These are phyloP conservation scores for Pygoscelis adeliae DNA, from an alignment of 2,113 vertebrate species.

Conservation along the genomic window DNA sequence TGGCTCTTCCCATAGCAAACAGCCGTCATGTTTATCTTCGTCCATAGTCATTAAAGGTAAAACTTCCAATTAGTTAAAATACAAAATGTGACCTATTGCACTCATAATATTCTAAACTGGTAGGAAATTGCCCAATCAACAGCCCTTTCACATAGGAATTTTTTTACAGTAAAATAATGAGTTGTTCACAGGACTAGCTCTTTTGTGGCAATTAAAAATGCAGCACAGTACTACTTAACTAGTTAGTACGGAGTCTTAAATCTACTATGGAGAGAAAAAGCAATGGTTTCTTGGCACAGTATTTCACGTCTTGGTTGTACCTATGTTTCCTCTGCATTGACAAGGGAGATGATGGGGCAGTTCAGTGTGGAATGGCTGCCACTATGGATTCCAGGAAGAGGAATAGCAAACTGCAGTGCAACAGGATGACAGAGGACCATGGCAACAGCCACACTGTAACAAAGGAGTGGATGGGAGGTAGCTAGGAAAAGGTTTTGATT, in stretches of 20 bases:
- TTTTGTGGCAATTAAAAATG: not conserved
- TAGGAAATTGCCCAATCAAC: not conserved
- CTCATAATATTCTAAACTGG: not conserved
- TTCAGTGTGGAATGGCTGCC: not conserved
- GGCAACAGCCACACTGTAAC: accelerated
- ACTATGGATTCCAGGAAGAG: accelerated
- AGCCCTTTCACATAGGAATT: not conserved
- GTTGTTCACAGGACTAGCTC: not conserved
- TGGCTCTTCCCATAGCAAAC: not conserved
- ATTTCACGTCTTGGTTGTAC: not conserved
- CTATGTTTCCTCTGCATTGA: not conserved
- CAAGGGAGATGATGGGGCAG: not conserved
- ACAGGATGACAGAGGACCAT: too few species aligned
- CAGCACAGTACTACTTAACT: not conserved
- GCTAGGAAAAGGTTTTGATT: not conserved
- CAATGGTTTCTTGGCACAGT: not conserved
- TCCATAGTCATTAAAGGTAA: not conserved
- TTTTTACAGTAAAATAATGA: not conserved
- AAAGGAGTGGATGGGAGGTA: not conserved
- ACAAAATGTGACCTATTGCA: not conserved
- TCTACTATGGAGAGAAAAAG: not conserved
- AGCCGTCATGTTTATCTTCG: not conserved
- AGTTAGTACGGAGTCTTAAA: not conserved
- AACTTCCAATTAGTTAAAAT: not conserved
- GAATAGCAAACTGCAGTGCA: accelerated